These are phyloP conservation scores for Myotis brandtii DNA, from an alignment of 2,113 vertebrate genomes.

Conservation along the genomic window DNA sequence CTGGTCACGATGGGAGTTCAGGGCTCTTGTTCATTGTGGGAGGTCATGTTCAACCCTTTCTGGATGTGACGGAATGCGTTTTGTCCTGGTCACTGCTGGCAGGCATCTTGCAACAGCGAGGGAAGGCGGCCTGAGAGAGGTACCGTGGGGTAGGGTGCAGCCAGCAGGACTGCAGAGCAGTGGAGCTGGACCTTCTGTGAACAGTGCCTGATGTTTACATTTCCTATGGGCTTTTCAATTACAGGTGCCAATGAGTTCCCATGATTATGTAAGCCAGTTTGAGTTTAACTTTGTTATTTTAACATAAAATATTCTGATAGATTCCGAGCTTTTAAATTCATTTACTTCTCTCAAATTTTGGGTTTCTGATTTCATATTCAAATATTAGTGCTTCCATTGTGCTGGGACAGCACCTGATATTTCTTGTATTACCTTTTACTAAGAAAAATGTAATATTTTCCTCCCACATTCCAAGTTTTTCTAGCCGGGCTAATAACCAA, in stretches of 20 bases:
- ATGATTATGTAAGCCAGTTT: not conserved
- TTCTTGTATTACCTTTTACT: not conserved
- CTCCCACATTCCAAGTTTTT: not conserved
- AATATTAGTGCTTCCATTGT: not conserved
- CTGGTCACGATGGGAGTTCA: not conserved
- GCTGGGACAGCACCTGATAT: not conserved
- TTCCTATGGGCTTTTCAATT: not conserved
- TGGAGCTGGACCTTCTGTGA: not conserved
- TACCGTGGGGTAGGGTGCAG: not conserved
- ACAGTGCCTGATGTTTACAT: no score
- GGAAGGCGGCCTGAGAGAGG: not conserved
- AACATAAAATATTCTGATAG: not conserved
- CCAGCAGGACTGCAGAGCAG: not conserved
- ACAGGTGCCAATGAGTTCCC: not conserved
- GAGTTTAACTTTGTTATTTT: not conserved
- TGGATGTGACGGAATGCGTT: not conserved
- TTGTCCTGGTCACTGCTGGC: not conserved
- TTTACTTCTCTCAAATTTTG: conserved; percentile 15
- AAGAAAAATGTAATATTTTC: not conserved
- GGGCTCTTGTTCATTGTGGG: not conserved
- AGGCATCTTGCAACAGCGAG: not conserved
- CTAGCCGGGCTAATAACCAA: not conserved
- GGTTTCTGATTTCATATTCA: not conserved
- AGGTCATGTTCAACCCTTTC: not conserved
- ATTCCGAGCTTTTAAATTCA: not conserved